phyloP scores from a whole-genome alignment of 2,888 invertebrate genomes.

The Heliconius ismenius region DNA sequence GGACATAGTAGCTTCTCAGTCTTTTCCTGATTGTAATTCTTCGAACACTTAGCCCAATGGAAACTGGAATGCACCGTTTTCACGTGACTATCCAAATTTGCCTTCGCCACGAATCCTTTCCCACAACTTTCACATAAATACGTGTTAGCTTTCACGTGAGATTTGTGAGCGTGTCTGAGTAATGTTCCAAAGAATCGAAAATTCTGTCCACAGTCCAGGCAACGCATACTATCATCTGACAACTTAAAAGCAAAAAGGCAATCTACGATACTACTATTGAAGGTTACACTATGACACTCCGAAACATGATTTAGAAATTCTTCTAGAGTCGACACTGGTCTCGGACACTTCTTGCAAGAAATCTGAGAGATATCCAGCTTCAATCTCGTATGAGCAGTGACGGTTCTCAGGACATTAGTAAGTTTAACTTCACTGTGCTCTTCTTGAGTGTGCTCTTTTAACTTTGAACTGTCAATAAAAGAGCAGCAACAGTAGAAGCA shows the following conservation, averaged over 20 bases:
- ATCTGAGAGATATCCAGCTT: slow-evolving; percentile 59
- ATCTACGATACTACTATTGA: slow-evolving; percentile 45
- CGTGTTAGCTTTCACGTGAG: slow-evolving; percentile 50
- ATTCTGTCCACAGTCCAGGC: slow-evolving; percentile 56
- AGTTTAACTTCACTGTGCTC: slow-evolving; percentile 53
- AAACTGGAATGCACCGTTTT: slow-evolving; percentile 54
- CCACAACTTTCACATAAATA: slow-evolving; percentile 65
- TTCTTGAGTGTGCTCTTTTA: slow-evolving; percentile 51
- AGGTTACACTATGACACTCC: slow-evolving; percentile 46
- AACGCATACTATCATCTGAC: slow-evolving; percentile 54
- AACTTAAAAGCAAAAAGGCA: slow-evolving; percentile 53
- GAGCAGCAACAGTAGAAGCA: slow-evolving; percentile 53
- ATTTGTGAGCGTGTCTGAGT: slow-evolving; percentile 54
- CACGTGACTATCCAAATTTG: slow-evolving; percentile 59
- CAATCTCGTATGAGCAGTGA: slow-evolving; percentile 46
- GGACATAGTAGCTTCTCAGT: slow-evolving; percentile 53
- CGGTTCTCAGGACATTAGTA: slow-evolving; percentile 46
- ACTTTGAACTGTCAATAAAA: slow-evolving; percentile 47
- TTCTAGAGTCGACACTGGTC: slow-evolving; percentile 48
- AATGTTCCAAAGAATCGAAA: slow-evolving; percentile 60
- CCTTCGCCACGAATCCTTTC: slow-evolving; percentile 59
- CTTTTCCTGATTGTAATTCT: slow-evolving; percentile 20
- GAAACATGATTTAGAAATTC: slow-evolving; percentile 52
- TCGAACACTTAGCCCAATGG: slow-evolving; percentile 47
- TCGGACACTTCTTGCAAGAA: slow-evolving; percentile 54